Conservation (phyloP, 2,888 invertebrate species). For the Eristalis tenax region DNA sequence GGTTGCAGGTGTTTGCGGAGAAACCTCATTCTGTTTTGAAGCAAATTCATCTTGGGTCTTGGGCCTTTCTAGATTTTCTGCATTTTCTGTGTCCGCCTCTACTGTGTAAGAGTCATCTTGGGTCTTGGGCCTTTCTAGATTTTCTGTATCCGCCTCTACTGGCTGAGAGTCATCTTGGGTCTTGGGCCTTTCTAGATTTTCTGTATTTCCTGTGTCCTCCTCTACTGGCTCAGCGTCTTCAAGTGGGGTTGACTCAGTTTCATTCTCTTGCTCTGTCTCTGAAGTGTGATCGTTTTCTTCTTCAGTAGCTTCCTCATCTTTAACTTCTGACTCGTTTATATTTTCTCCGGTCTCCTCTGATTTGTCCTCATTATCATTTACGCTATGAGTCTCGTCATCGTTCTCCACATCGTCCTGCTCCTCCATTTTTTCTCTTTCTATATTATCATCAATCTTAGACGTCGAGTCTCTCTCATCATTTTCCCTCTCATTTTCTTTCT, state of each 20-base stretch:
- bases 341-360: slow-evolving; percentile 71
- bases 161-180: neutral
- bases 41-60: neutral
- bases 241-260: neutral
- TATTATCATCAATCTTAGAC: slow-evolving; percentile 21
- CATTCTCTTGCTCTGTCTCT: slow-evolving; percentile 26
- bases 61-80: neutral
- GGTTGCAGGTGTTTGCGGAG: neutral
- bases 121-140: no score
- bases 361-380: slow-evolving; percentile 42
- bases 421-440: slow-evolving; percentile 25
- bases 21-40: neutral
- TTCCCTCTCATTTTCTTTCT: slow-evolving; percentile 45
- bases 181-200: neutral
- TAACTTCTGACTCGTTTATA: slow-evolving; percentile 59
- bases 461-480: slow-evolving; percentile 21
- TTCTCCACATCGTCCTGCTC: slow-evolving; percentile 25
- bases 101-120: no score
- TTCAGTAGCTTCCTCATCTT: slow-evolving; percentile 60
- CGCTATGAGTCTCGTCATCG: slow-evolving; percentile 35
- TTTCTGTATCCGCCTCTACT: no score
- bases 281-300: slow-evolving; percentile 24
- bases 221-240: slow-evolving; percentile 14
- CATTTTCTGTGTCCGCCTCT: neutral
- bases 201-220: neutral